Evolutionary conservation across 2,888 invertebrate species (phyloP).

Genomic region (Phyllotreta cruciferae): DNA sequence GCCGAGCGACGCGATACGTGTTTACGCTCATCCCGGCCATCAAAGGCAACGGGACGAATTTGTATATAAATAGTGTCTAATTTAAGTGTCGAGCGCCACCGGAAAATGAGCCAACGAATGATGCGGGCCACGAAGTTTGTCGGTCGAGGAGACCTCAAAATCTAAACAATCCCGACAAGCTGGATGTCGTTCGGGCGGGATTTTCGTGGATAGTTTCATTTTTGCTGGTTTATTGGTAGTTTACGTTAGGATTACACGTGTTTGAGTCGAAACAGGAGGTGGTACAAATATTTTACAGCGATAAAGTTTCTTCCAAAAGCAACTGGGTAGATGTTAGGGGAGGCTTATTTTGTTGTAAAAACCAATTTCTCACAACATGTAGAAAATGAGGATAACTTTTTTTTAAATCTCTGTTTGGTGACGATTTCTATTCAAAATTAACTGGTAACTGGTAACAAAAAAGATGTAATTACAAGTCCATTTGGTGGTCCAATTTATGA

Average conservation of each 20-base stretch:
- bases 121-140: slow-evolving; percentile 34
- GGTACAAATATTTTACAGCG: slow-evolving; percentile 1
- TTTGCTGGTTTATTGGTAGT: neutral
- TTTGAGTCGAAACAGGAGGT: too few species aligned
- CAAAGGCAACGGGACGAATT: slow-evolving; percentile 28
- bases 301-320: neutral
- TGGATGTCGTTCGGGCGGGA: slow-evolving; percentile 9
- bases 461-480: too few species aligned
- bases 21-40: slow-evolving; percentile 34
- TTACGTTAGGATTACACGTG: slow-evolving; percentile 12
- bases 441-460: too few species aligned
- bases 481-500: too few species aligned
- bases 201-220: neutral
- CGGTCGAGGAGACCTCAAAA: slow-evolving; percentile 24
- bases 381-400: too few species aligned
- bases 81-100: slow-evolving; percentile 35
- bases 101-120: slow-evolving; percentile 38
- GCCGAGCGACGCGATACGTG: slow-evolving; percentile 18
- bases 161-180: slow-evolving; percentile 27
- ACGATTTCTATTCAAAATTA: too few species aligned
- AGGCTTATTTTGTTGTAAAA: neutral
- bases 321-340: neutral
- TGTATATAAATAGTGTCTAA: slow-evolving; percentile 34
- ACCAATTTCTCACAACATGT: too few species aligned
- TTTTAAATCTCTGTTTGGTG: too few species aligned